phyloP scores from a whole-genome alignment of 2,113 vertebrate genomes.

The Callionymus lyra region DNA sequence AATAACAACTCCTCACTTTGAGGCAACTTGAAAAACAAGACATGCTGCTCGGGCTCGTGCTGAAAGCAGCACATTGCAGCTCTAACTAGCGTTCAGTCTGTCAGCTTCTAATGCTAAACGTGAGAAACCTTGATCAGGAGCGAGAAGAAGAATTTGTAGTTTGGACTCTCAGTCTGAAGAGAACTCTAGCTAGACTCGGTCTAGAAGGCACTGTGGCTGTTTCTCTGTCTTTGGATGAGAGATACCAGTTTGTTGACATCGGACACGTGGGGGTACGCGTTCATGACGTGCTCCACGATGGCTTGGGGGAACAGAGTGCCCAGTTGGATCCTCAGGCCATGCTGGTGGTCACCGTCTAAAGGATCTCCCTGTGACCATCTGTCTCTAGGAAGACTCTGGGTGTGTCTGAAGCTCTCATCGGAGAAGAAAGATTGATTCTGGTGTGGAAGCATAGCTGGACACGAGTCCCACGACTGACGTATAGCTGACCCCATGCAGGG shows the following conservation, averaged over 20 bases:
- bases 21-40: constrained; percentile 54
- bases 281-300: constrained; percentile 49
- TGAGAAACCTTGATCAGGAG: too few species aligned
- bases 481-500: background rate
- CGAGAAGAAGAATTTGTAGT: too few species aligned
- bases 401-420: constrained; percentile 10
- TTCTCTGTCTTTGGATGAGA: constrained; percentile 49
- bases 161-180: background rate
- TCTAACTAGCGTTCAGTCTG: constrained; percentile 19
- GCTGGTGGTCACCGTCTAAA: constrained; percentile 17
- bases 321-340: constrained; percentile 45
- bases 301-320: constrained; percentile 58
- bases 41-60: constrained; percentile 36
- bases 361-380: constrained; percentile 3
- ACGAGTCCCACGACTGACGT: constrained; percentile 30
- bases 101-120: constrained; percentile 37
- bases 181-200: background rate
- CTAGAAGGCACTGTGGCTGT: constrained; percentile 21
- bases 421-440: background rate
- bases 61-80: constrained; percentile 49
- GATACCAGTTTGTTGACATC: constrained; percentile 43
- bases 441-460: constrained; percentile 17
- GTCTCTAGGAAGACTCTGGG: constrained; percentile 15
- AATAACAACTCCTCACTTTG: constrained; percentile 53
- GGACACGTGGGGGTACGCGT: constrained; percentile 38